A percentile compares a stretch with the other conserved stretches of the same genome.
Evolutionary conservation across 2,113 vertebrate species (phyloP).

Genomic region (Pipra filicauda): DNA sequence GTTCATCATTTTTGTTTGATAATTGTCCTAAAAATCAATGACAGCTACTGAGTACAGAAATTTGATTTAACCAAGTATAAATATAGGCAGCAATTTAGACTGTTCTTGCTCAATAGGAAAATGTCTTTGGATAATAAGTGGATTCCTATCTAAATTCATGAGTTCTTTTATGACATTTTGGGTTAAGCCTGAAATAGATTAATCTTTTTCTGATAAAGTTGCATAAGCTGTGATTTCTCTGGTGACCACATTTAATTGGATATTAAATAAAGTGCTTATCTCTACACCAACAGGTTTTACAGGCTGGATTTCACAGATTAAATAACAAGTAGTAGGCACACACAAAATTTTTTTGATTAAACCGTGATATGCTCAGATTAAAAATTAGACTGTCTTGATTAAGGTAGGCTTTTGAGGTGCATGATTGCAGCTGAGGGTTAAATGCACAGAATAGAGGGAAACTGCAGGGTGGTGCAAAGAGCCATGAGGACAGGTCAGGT

Average conservation of each 20-base stretch:
- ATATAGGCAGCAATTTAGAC: slow-evolving; percentile 71
- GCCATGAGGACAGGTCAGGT: not conserved
- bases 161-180: slow-evolving; percentile 79
- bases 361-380: slow-evolving; percentile 37
- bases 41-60: slow-evolving; percentile 68
- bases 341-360: slow-evolving; percentile 26
- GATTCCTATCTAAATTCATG: slow-evolving; percentile 86
- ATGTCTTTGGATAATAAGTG: slow-evolving; percentile 79
- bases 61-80: slow-evolving; percentile 74
- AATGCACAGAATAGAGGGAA: not conserved
- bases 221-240: slow-evolving; percentile 80
- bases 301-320: slow-evolving; percentile 64
- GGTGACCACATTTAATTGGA: slow-evolving; percentile 81
- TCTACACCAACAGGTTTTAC: slow-evolving; percentile 79
- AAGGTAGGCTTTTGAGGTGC: slow-evolving; percentile 13
- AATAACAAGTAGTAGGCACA: slow-evolving; percentile 56
- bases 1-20: slow-evolving; percentile 67
- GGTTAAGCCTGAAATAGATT: slow-evolving; percentile 80
- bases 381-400: slow-evolving; percentile 37
- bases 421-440: slow-evolving; percentile 8
- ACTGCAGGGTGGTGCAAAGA: not conserved
- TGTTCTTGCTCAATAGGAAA: slow-evolving; percentile 71
- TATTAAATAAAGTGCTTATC: slow-evolving; percentile 84
- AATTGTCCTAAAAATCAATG: slow-evolving; percentile 72
- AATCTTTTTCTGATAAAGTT: slow-evolving; percentile 83